Conservation (phyloP, 1,140 invertebrate species). For the Bombus consobrinus region DNA sequence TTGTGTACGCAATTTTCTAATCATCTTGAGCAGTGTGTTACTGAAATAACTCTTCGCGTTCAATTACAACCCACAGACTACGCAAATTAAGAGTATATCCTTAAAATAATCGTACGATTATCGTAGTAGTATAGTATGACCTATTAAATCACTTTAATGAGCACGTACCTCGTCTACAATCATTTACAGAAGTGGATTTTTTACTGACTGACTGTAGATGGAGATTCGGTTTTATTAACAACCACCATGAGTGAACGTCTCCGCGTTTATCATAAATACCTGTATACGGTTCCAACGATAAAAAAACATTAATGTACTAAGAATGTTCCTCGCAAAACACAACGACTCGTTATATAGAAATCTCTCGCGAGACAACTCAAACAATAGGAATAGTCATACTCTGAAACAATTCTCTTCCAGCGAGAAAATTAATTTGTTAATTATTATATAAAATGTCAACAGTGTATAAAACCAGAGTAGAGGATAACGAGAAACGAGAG, state of each 20-base stretch:
- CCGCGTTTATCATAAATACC: background rate
- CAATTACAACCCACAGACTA: background rate
- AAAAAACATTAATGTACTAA: background rate
- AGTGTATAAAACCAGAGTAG: background rate
- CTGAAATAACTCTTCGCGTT: background rate
- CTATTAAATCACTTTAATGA: background rate
- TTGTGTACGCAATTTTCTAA: background rate
- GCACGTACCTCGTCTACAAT: background rate
- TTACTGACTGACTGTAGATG: background rate
- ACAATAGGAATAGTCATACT: background rate
- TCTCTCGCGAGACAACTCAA: background rate
- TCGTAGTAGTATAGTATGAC: background rate
- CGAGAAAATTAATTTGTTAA: background rate
- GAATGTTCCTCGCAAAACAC: background rate
- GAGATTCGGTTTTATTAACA: background rate
- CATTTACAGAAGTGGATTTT: background rate
- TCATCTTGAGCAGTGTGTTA: background rate
- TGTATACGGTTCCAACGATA: background rate
- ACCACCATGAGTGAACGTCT: slow-evolving; percentile 11
- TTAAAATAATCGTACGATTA: background rate
- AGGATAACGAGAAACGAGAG: background rate
- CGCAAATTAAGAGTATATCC: background rate
- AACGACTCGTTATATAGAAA: background rate
- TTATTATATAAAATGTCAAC: background rate
- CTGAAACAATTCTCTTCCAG: background rate